These are phyloP conservation scores for Tiliqua scincoides DNA, from an alignment of 2,113 vertebrate genomes.

Conservation along the genomic window DNA sequence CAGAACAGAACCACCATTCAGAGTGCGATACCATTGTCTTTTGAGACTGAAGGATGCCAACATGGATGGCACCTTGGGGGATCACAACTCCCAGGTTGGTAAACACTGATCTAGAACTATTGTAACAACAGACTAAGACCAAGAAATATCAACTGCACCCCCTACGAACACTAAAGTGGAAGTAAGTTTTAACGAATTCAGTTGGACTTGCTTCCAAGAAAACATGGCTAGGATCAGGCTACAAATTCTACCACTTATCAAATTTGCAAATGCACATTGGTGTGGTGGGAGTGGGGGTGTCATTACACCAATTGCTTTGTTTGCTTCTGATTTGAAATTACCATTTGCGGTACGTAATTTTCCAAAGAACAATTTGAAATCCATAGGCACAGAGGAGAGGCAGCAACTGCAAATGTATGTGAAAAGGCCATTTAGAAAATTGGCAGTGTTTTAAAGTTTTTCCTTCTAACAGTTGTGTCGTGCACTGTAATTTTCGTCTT, in stretches of 20 bases:
- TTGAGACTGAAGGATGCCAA: background rate
- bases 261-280: fast-evolving
- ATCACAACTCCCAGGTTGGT: too few species aligned
- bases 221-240: background rate
- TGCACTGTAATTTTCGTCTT: background rate
- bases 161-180: too few species aligned
- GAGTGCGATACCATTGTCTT: too few species aligned
- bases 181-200: background rate
- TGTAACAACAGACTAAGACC: background rate
- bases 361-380: slow-evolving; percentile 46
- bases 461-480: background rate
- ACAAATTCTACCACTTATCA: background rate
- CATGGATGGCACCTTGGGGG: too few species aligned
- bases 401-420: slow-evolving; percentile 27
- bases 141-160: background rate
- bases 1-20: too few species aligned
- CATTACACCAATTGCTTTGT: slow-evolving; percentile 40
- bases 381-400: background rate
- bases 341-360: slow-evolving; percentile 38
- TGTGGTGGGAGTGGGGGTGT: background rate
- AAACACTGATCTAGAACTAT: background rate
- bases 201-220: background rate
- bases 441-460: slow-evolving; percentile 37
- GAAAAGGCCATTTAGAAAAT: slow-evolving; percentile 52
- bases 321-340: slow-evolving; percentile 25